A percentile compares a stretch with the other conserved stretches of the same genome.
Conservation (phyloP, 2,797 vertebrate species). For the Buceros bicornis region DNA sequence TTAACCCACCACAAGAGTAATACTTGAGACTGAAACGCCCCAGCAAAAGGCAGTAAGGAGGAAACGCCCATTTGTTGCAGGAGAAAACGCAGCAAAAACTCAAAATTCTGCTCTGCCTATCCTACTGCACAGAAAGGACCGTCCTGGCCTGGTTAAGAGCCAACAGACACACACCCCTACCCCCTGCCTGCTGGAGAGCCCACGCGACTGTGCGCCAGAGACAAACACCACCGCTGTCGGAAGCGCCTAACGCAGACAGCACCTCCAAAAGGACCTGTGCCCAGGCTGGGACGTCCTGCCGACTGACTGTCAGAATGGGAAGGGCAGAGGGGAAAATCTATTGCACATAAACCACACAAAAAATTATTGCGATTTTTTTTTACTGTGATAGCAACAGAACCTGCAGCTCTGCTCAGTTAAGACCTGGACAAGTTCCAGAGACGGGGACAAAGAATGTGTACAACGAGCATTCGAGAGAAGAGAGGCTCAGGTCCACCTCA, state of each 20-base stretch:
- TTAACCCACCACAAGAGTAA: background rate
- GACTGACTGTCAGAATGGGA: background rate
- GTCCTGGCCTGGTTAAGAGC: background rate
- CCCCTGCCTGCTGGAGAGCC: background rate
- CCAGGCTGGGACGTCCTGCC: background rate
- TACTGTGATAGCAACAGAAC: background rate
- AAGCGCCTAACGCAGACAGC: background rate
- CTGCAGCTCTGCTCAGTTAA: background rate
- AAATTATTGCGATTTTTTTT: background rate
- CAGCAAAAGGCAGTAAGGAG: background rate
- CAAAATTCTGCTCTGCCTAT: accelerated
- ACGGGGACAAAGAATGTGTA: background rate
- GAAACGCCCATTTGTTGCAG: background rate
- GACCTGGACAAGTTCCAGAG: background rate
- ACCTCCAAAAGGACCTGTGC: background rate
- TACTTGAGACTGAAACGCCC: background rate
- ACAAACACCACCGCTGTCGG: background rate
- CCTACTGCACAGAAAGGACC: background rate
- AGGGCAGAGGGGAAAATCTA: background rate
- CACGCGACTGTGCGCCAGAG: background rate
- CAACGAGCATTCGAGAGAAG: background rate
- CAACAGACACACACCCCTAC: background rate
- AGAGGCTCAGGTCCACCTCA: background rate
- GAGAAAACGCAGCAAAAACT: background rate
- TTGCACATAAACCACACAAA: background rate